Base-by-base conservation (phyloP, 2,888 invertebrate genomes). In the Thereva nobilitata region DNA sequence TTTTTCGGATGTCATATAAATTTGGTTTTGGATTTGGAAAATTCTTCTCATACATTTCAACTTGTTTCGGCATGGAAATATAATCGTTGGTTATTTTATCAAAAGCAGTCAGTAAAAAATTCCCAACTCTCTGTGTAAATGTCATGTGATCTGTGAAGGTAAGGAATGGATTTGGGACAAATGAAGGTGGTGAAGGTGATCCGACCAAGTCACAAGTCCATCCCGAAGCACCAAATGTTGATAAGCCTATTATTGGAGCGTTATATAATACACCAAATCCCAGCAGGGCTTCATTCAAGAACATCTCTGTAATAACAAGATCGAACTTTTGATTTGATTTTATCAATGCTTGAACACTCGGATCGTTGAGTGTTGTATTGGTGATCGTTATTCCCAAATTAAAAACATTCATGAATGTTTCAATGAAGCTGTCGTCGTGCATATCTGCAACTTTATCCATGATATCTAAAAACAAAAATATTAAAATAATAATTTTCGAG, bases 281-380 rank as follows among this genome's bases (percentile, higher is more conserved):
- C 8, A 76, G 76, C 0, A 78, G 72, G 0, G 80, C 79, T 67
- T 82, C 81, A 38, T 75, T 76, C 0, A 79, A 70, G 64, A 81
- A 82, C 0, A 79, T 74, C 65, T 81, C 81, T 47, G 73, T 70
- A 7, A 83, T 75, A 4, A 82, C 76, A 0, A 79, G 75, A 70
- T 83, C 82, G 42, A 76, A 82, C 2, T 75, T 75, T 42, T 75
- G 73, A 55, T 81, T 77, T 0, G 81, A 79, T 5, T 70, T 61
- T 38, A 74, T 67, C 0, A 80, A 66, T 4, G 73, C 64, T 23
- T 73, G 61, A 1, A 80, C 69, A 0, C 10, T 9, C 0, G 72
- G 68, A 3, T 79, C 75, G 0, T 61, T 37, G 0, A 80, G 67
- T 4, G 76, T 45, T 0, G 9, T 7, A 6, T 75, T 71, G 0